phyloP scores from a whole-genome alignment of 1,140 invertebrate species.

The Euwallacea fornicatus region DNA sequence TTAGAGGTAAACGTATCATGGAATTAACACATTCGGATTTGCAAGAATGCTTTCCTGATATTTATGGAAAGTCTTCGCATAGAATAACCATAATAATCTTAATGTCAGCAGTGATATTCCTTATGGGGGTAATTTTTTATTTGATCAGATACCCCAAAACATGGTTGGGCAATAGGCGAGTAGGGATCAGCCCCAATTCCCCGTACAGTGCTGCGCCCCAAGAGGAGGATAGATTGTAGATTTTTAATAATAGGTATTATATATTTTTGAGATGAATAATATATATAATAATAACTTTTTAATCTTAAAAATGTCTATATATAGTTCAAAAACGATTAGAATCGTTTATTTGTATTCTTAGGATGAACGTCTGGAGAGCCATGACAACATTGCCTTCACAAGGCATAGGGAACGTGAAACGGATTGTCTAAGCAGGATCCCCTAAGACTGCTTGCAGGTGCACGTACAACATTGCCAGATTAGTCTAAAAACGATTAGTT shows the following conservation, averaged over 20 bases:
- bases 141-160: slow-evolving; percentile 43
- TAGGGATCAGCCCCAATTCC: slow-evolving; percentile 43
- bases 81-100: slow-evolving; percentile 43
- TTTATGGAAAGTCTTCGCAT: slow-evolving; percentile 44
- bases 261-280: no score
- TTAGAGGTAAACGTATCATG: slow-evolving; percentile 41
- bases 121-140: slow-evolving; percentile 46
- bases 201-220: slow-evolving; percentile 43
- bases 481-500: no score
- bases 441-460: no score
- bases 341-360: no score
- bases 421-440: no score
- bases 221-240: slow-evolving; percentile 2
- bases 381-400: no score
- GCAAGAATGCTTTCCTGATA: slow-evolving; percentile 44
- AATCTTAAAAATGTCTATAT: no score
- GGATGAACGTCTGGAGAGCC: no score
- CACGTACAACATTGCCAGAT: no score
- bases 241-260: background rate
- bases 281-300: no score
- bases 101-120: slow-evolving; percentile 38
- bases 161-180: slow-evolving; percentile 22
- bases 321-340: no score
- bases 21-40: slow-evolving; percentile 39
- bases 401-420: no score